phyloP scores from a whole-genome alignment of 2,888 invertebrate genomes.

The Acheta domesticus region DNA sequence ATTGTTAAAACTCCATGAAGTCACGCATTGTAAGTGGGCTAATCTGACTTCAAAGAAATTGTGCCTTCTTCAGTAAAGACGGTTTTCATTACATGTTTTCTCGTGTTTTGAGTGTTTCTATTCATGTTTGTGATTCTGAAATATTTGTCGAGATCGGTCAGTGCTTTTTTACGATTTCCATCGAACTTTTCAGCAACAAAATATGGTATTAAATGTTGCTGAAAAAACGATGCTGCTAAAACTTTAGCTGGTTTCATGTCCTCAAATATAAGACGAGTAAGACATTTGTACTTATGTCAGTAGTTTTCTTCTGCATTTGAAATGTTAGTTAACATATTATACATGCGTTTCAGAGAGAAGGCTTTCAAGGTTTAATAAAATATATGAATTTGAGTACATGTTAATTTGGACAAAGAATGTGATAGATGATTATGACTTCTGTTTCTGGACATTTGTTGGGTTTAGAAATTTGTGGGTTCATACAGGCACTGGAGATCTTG shows the following conservation, averaged over 20 bases:
- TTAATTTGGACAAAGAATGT: conserved; percentile 69
- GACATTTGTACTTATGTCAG: not conserved
- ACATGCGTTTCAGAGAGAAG: conserved; percentile 69
- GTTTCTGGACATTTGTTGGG: conserved; percentile 92
- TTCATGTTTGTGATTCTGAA: too few relatives aligned
- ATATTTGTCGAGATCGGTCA: too few relatives aligned
- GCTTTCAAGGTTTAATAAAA: conserved; percentile 89
- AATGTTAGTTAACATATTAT: not conserved
- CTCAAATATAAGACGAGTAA: not conserved
- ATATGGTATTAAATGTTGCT: conserved; percentile 90
- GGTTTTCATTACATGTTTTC: too few relatives aligned
- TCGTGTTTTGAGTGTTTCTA: too few relatives aligned
- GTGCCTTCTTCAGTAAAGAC: too few relatives aligned
- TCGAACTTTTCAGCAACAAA: not conserved
- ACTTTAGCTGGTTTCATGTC: conserved; percentile 86
- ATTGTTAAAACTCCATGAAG: too few relatives aligned
- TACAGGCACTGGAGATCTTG: conserved; percentile 80
- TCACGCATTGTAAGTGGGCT: too few relatives aligned
- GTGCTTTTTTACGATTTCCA: not conserved
- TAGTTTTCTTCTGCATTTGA: conserved; percentile 18
- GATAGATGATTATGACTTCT: conserved; percentile 96
- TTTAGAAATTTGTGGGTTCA: conserved; percentile 69
- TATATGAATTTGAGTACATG: conserved; percentile 86
- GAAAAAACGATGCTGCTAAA: conserved; percentile 99
- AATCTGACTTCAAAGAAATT: too few relatives aligned